A percentile compares a stretch with the other conserved stretches of the same genome.
Evolutionary conservation across 37 sponge, comb jelly and placozoan genomes (phyloP).

Genomic region (Amphimedon queenslandica): DNA sequence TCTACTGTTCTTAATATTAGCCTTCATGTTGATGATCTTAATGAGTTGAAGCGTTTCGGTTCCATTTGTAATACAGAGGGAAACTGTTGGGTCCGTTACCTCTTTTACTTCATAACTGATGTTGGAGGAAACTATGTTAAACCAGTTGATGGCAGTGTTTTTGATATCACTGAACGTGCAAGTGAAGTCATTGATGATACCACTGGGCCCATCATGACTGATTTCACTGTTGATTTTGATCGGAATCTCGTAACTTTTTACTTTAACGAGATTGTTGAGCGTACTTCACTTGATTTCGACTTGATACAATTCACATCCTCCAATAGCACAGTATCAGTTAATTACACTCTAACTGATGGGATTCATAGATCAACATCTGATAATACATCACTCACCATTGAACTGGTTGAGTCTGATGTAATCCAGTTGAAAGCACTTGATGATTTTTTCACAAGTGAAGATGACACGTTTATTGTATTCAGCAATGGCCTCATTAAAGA

Average conservation of each 20-base stretch:
- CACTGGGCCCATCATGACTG: constrained; percentile 33
- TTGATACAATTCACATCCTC: constrained; percentile 28
- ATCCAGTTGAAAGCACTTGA: constrained; percentile 57
- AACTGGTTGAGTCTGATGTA: constrained; percentile 21
- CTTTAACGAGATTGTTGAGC: constrained; percentile 60
- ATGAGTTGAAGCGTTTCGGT: constrained; percentile 46
- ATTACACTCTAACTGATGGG: constrained; percentile 38
- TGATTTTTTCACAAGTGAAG: constrained; percentile 45
- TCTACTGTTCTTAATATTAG: constrained; percentile 42
- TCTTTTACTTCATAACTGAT: constrained; percentile 46
- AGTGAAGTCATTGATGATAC: constrained; percentile 30
- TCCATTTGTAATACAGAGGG: constrained; percentile 31
- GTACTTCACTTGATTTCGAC: constrained; percentile 6
- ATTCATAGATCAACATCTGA: neutral
- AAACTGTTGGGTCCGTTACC: constrained; percentile 66
- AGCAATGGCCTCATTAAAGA: constrained; percentile 33
- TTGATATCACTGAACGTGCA: constrained; percentile 5
- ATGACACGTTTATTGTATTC: constrained; percentile 63
- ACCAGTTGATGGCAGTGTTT: constrained; percentile 21
- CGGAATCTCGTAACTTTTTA: constrained; percentile 33
- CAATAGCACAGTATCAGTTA: constrained; percentile 8
- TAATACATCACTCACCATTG: constrained; percentile 39
- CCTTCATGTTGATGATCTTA: constrained; percentile 45
- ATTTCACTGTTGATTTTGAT: constrained; percentile 50
- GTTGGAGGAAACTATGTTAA: constrained; percentile 51